A percentile compares a stretch with the other conserved stretches of the same genome.
phyloP scores from a whole-genome alignment of 2,888 invertebrate species.

The Chrysolina americana region DNA sequence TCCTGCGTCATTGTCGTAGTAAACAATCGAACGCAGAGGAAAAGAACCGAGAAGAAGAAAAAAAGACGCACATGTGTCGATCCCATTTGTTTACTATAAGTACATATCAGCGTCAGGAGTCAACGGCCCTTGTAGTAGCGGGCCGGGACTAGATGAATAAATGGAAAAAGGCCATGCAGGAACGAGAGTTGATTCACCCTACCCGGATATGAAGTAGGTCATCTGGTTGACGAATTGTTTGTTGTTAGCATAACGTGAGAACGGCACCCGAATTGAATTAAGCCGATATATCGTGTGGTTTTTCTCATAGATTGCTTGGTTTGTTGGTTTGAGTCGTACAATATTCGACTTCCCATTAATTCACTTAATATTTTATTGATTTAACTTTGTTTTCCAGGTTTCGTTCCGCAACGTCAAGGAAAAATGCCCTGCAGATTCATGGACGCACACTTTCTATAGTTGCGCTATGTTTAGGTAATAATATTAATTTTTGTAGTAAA shows the following conservation, averaged over 20 bases:
- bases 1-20: constrained; percentile 36
- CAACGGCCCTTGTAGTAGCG: constrained; percentile 42
- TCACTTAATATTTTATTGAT: too few species aligned
- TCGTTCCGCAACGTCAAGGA: too few species aligned
- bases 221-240: constrained; percentile 48
- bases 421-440: too few species aligned
- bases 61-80: constrained; percentile 39
- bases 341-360: too few species aligned
- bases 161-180: constrained; percentile 1
- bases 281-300: background rate
- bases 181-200: constrained; percentile 39
- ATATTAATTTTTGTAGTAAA: too few species aligned
- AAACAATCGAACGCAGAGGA: constrained; percentile 32
- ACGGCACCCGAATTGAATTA: constrained; percentile 23
- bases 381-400: too few species aligned
- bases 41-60: constrained; percentile 27
- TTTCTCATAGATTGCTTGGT: constrained; percentile 11
- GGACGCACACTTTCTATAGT: too few species aligned
- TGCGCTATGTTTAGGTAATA: too few species aligned
- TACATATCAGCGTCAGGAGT: constrained; percentile 30
- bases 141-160: background rate
- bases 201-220: constrained; percentile 55
- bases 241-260: constrained; percentile 49
- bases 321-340: background rate
- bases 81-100: constrained; percentile 46